Conservation (phyloP, 2,113 vertebrate genomes). For the Cynopterus brachyotis region DNA sequence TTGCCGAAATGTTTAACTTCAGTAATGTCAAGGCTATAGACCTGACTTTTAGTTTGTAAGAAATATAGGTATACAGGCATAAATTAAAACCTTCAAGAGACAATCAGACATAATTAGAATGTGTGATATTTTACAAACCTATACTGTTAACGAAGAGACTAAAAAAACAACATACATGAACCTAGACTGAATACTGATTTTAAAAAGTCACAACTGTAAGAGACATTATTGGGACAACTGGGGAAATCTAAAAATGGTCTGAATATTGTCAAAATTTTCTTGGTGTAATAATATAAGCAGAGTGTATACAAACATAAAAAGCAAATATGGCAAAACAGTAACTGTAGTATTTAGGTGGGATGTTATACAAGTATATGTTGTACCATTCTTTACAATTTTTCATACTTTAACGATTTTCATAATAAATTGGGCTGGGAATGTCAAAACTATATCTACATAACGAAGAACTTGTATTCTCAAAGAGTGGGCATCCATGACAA, state of each 20-base stretch:
- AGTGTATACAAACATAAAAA: neutral
- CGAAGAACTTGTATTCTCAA: neutral
- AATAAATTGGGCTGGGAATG: neutral
- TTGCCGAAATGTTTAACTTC: neutral
- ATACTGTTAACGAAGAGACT: neutral
- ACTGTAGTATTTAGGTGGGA: neutral
- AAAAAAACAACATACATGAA: neutral
- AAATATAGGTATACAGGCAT: neutral
- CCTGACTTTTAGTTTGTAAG: neutral
- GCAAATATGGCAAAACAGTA: neutral
- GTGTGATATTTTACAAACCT: neutral
- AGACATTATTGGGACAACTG: neutral
- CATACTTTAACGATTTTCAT: neutral
- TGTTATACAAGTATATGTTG: neutral
- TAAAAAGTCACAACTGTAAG: neutral
- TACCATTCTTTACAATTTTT: neutral
- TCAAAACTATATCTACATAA: neutral
- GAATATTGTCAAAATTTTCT: neutral
- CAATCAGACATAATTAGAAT: neutral
- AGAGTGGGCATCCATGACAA: neutral
- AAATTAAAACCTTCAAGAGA: neutral
- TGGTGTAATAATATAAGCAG: neutral
- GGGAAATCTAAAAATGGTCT: neutral
- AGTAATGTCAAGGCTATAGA: neutral
- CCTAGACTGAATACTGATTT: neutral